Conservation (phyloP, 2,797 vertebrate genomes). For the Hippoglossus hippoglossus region DNA sequence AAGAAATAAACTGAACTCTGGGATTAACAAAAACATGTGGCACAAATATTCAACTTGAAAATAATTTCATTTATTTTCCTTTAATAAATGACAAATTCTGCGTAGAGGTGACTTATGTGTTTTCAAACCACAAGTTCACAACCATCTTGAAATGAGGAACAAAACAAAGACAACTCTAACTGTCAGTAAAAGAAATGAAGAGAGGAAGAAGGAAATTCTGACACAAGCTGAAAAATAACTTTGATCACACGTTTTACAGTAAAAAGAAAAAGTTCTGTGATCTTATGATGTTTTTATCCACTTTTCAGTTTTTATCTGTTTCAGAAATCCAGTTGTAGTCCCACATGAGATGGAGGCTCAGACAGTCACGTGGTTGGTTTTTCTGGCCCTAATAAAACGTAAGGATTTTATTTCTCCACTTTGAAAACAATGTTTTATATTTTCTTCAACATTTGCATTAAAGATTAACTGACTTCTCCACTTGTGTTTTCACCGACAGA, state of each 20-base stretch:
- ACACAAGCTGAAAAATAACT: too few species aligned
- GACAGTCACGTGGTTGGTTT: too few species aligned
- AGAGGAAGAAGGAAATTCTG: neutral
- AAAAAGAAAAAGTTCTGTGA: too few species aligned
- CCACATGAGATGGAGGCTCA: too few species aligned
- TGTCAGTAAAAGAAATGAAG: neutral
- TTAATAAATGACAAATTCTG: too few species aligned
- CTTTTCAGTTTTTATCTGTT: neutral
- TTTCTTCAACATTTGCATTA: neutral
- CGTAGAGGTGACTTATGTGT: neutral
- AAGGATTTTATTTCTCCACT: conserved; percentile 15
- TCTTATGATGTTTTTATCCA: neutral
- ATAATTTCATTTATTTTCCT: too few species aligned
- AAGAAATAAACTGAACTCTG: too few species aligned
- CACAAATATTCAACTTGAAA: too few species aligned
- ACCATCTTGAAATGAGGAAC: neutral
- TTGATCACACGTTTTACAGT: too few species aligned
- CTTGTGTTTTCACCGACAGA: conserved; percentile 35
- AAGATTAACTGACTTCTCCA: neutral
- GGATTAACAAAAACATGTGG: too few species aligned
- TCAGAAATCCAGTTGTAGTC: too few species aligned
- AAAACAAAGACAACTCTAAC: too few species aligned
- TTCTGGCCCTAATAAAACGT: conserved; percentile 24
- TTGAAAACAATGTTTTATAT: neutral
- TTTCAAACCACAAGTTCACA: neutral